Base-by-base conservation (phyloP, 2,888 invertebrate genomes). In the Drosophila ezoana region DNA sequence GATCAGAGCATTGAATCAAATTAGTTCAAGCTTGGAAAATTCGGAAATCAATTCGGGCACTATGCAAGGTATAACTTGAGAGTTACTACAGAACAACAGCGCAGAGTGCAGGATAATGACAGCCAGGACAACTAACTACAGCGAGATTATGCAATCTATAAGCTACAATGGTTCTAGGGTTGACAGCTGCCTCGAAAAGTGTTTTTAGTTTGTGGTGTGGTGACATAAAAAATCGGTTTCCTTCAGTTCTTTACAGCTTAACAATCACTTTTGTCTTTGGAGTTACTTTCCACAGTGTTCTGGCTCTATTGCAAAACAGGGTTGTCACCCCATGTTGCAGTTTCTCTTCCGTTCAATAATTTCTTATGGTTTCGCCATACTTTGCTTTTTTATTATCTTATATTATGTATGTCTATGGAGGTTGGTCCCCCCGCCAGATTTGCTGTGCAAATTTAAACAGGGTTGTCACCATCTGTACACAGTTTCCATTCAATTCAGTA, bases 61-160 rank as follows among this genome's bases (percentile, higher is more conserved):
- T 40, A 8, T n/a, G 6, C 10, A 37, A 16, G 41, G 4, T 35
- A 54, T 37, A 44, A 41, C 40, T 33, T 14, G 10, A 20, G 37
- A 40, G 44, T 44, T 51, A 51, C 16, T 32, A 63, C 63, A 32
- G 44, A 37, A 63, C 41, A 72, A 76, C 76, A 72, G 41, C 75
- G 57, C 57, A 38, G 10, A 45, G 54, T 66, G 65, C 66, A 43
- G 58, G 53, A 44, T 61, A 41, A 56, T 28, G 32, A 16, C 56
- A 66, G 73, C 38, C 35, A 44, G 57, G 18, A 13, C 20, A 11
- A 41, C 43, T 54, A 44, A 35, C 61, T 77, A 68, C 43, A 32
- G 6, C 11, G 4, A 33, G 0, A 35, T 14, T 10, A 49, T 28
- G 49, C 53, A 35, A 52, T 48, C 23, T 37, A 28, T 20, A 16